Base-by-base conservation (phyloP, 2,888 invertebrate species). In the Orthonevra nobilis region DNA sequence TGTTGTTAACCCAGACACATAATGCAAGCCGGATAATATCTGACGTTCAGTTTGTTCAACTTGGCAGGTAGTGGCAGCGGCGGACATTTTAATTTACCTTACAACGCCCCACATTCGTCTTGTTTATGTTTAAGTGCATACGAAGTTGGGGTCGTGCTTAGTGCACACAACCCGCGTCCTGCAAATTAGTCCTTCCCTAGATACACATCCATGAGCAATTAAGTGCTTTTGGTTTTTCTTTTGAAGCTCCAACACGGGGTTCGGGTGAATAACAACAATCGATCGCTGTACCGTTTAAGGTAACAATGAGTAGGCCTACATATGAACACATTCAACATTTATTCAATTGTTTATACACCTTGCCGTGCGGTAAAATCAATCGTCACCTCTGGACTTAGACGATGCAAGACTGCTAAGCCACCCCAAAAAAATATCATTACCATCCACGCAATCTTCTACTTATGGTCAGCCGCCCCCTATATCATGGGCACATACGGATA, bases 321-420 rank as follows among this genome's bases (percentile, higher is more conserved):
- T 20, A 3, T 20, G 32, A 28, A 44, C 30, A 52, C 40, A 64
- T 77, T 70, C 70, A 77, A 38, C 36, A 44, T 36, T 50, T 46
- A 64, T 77, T 70, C 70, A 77, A 77, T 70, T 77, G 72, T 72
- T 77, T 77, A 72, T 52, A 77, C 70, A 64, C 70, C 77, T 64
- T 58, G 60, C 54, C 64, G 77, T 77, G 70, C 58, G 9, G 64
- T 52, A 60, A 77, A 77, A 77, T 77, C 72, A 70, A 77, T 60
- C 58, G 77, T 70, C 77, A 58, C 77, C 70, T 77, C 56, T 58
- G 38, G 64, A 63, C 42, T n/a, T n/a, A 40, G 26, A 15, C 61
- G 10, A 7, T 40, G 20, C 30, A 61, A 23, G n/a, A 23, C 19
- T 38, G 38, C n/a, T n/a, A n/a, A n/a, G 1, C 50, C 36, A 58